Base-by-base conservation (phyloP, 2,888 invertebrate genomes). In the Poecilobothrus nobilitatus region DNA sequence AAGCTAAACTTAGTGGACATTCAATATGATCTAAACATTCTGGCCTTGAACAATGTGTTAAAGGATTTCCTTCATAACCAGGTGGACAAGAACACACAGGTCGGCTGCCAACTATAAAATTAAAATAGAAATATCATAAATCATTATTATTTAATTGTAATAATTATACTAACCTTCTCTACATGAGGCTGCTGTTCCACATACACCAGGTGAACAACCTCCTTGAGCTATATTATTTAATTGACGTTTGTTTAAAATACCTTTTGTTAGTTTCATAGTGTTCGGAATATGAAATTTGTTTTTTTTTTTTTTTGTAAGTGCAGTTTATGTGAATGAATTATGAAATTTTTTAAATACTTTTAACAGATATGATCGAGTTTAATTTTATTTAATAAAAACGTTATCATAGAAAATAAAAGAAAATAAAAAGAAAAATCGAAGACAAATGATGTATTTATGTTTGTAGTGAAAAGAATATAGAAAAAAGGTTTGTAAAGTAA, bases 21-120 rank as follows among this genome's bases (percentile, higher is more conserved):
- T 94, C 93, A 69, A 86, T 85, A 79, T 91, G 88, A 68, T 90
- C 92, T 86, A 88, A 81, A 76, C 91, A 91, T 77, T 91, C 91
- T 67, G 89, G 90, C 73, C 88, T 87, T 75, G 86, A 85, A 78
- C 94, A 94, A 73, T 86, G 85, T 1, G 85, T 83, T 70, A 91
- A 82, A 0, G 94, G 92, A 80, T 93, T 92, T 41, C 93, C 94
- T 73, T 89, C 89, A 79, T 92, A 87, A 1, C 92, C 89, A 12
- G 91, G 87, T 72, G 91, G 84, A 75, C 92, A 92, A 33, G 91
- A 90, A 77, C 92, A 92, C 8, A 92, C 91, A 0, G 92, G 90
- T 68, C 91, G 84, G 72, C 90, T 90, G 72, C 88, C 89, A 34
- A n/a, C 69, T 68, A 63, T 27, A 63, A 22, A 12, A 9, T 63